A percentile compares a stretch with the other conserved stretches of the same genome.
Conservation (phyloP, 1,140 invertebrate species). For the Chlorops oryzae region DNA sequence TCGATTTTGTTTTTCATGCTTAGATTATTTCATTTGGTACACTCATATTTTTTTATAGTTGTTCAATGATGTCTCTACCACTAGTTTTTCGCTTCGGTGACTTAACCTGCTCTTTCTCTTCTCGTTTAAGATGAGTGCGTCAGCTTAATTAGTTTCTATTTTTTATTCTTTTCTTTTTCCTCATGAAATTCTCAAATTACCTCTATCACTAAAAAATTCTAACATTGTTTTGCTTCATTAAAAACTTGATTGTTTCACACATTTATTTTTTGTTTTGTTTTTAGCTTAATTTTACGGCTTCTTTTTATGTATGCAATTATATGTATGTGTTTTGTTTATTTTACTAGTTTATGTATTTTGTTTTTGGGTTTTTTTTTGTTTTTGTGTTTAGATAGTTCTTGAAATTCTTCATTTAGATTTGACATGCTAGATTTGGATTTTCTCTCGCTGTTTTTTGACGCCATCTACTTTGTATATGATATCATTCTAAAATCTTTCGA, state of each 20-base stretch:
- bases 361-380: conserved; percentile 1
- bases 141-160: conserved; percentile 2
- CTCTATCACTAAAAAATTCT: too few relatives aligned
- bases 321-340: neutral
- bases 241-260: neutral
- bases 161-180: neutral
- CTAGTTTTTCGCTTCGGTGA: too few relatives aligned
- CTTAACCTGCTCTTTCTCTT: too few relatives aligned
- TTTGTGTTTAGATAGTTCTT: neutral
- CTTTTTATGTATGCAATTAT: neutral
- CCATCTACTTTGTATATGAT: conserved; percentile 11
- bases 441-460: neutral
- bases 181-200: too few relatives aligned
- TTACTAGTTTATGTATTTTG: neutral
- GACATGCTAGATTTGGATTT: too few relatives aligned
- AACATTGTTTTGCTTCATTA: too few relatives aligned
- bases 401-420: neutral
- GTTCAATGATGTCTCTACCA: too few relatives aligned
- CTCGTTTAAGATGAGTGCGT: neutral
- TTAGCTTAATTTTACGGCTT: conserved; percentile 12
- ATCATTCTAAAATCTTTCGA: too few relatives aligned
- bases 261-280: neutral
- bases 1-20: too few relatives aligned
- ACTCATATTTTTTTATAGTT: too few relatives aligned
- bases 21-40: too few relatives aligned